Conservation (phyloP, 2,113 vertebrate species). For the Strigops habroptila region DNA sequence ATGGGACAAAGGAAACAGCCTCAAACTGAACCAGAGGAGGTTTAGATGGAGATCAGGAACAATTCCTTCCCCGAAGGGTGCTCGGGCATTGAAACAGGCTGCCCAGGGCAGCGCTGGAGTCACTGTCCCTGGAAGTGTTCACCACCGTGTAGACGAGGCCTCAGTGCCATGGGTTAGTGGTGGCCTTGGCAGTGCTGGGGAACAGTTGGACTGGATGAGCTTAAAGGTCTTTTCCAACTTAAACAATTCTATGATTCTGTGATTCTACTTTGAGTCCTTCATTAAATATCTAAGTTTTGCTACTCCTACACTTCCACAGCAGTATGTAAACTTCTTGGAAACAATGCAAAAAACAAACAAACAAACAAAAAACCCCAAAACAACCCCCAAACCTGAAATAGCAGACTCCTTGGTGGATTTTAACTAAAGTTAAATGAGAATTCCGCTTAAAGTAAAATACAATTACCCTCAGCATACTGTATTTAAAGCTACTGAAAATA, state of each 20-base stretch:
- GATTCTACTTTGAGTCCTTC: not conserved
- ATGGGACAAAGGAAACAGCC: no score
- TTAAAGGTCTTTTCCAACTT: not conserved
- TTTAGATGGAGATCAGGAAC: no score
- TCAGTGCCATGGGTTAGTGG: not conserved
- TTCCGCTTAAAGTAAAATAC: not conserved
- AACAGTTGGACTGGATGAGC: not conserved
- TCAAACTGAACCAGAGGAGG: no score
- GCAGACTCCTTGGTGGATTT: not conserved
- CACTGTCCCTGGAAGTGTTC: not conserved
- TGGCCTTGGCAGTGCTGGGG: not conserved
- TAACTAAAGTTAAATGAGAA: not conserved
- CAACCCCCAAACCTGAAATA: not conserved
- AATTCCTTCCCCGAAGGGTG: not conserved
- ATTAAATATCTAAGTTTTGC: not conserved
- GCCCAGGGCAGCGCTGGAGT: not conserved
- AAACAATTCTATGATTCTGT: not conserved
- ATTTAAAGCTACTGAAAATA: not conserved
- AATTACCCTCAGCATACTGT: not conserved
- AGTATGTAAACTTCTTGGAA: not conserved
- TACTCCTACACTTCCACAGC: not conserved
- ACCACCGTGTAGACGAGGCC: not conserved
- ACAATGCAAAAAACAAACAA: fast-evolving
- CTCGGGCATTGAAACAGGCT: not conserved
- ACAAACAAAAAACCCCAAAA: not conserved